Evolutionary conservation across 2,113 vertebrate genomes (phyloP), one percentile per base, ranked within the genome.

Genomic region (Tragelaphus strepsiceros): DNA sequence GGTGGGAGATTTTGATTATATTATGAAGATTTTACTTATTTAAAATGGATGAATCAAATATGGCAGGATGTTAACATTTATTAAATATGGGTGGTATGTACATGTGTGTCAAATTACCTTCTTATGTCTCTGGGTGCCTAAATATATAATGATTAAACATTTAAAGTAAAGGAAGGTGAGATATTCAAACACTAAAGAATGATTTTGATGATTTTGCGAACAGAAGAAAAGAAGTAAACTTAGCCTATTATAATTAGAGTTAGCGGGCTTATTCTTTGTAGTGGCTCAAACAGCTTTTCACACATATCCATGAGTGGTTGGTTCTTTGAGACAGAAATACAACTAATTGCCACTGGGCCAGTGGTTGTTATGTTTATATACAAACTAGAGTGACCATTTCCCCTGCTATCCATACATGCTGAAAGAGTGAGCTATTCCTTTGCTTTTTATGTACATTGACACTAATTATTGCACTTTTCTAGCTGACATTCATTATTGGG

Each of bases 161-260:
- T 91, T 81, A 59, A 61, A 92, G 89, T 67, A 78, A 92, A 95
- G 56, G 46, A 46, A 14, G 35, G 35, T 56, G 51, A 91, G 17
- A 83, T 30, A 90, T 32, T 90, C 30, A 83, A 62, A 56, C 22
- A 43, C 15, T 28, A 1, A 82, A 86, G 35, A 95, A 78, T 77
- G 54, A 30, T 93, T 96, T 78, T 89, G n/a, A 96, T 90, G 39
- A 86, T 56, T 91, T 81, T 94, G 64, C 88, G 54, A 94, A 14
- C 4, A 95, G 24, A 93, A 92, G 14, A 92, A 74, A 95, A 94
- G 16, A 86, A 22, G 15, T 5, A 46, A 71, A 1, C 58, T 92
- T 91, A 86, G 51, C n/a, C 21, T n/a, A 32, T 91, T 87, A 46
- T 78, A 64, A 16, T 85, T 28, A 85, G 3, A 92, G 28, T 56